Percentiles rank a stretch among this genome's conserved stretches.
Evolutionary conservation across 2,113 vertebrate species (phyloP).

Genomic region (Lepus americanus): DNA sequence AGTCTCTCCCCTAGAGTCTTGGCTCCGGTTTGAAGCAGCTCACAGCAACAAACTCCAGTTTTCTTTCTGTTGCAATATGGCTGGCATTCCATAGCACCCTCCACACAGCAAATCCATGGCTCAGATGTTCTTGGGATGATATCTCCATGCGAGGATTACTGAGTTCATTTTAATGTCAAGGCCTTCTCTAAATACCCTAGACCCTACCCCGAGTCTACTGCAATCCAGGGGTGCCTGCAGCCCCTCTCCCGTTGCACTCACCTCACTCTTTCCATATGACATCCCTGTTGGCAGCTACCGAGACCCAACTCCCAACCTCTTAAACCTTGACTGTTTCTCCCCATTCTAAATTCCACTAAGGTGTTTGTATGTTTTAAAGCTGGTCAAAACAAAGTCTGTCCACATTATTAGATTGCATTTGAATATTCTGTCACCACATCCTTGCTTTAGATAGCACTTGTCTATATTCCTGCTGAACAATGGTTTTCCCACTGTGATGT

Average conservation of each 20-base stretch:
- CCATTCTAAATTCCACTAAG: conserved; percentile 8
- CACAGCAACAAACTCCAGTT: conserved; percentile 51
- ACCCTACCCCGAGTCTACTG: neutral
- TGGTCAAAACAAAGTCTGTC: conserved; percentile 2
- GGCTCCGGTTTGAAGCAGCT: neutral
- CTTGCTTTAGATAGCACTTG: neutral
- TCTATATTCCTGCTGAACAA: too few relatives aligned
- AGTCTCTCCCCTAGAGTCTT: neutral
- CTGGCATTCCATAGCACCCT: conserved; percentile 29
- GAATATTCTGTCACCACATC: conserved; percentile 8
- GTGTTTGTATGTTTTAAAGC: neutral
- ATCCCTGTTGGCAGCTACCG: neutral
- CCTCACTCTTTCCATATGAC: neutral
- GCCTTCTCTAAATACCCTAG: neutral
- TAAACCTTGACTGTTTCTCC: neutral
- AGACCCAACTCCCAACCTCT: conserved; percentile 14
- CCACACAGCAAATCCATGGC: conserved; percentile 24
- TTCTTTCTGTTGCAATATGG: conserved; percentile 39
- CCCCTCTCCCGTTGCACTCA: neutral
- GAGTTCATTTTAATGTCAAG: conserved; percentile 54
- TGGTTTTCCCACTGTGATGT: too few relatives aligned
- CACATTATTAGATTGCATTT: neutral
- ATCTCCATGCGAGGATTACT: conserved; percentile 8
- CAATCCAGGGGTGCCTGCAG: neutral
- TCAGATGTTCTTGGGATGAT: conserved; percentile 43